Percentiles rank a stretch among this genome's conserved stretches.
phyloP scores from a whole-genome alignment of 2,113 vertebrate genomes.

The Mesoclemmys tuberculata region DNA sequence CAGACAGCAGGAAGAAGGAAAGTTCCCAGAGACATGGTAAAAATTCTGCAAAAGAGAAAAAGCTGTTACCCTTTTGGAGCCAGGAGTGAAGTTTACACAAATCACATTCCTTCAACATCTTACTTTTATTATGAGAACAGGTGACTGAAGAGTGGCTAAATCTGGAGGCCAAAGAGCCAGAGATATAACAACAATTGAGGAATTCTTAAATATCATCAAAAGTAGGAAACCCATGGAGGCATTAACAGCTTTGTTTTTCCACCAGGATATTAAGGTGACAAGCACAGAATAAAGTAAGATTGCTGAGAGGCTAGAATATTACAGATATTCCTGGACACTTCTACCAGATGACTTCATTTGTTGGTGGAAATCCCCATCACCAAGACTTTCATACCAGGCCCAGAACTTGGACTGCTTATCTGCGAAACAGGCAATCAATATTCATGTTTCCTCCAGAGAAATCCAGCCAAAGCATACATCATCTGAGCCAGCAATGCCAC shows the following conservation, averaged over 20 bases:
- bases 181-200: background rate
- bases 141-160: background rate
- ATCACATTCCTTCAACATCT: background rate
- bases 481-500: background rate
- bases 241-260: background rate
- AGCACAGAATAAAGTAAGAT: background rate
- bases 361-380: background rate
- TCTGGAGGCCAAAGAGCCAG: background rate
- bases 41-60: conserved; percentile 80
- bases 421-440: background rate
- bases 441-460: background rate
- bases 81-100: background rate
- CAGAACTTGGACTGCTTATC: background rate
- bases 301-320: background rate
- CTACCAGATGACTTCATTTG: background rate
- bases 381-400: background rate
- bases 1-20: conserved; percentile 81
- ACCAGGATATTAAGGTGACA: background rate
- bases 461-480: background rate
- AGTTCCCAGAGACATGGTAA: conserved; percentile 91
- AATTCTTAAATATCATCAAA: background rate
- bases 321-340: background rate
- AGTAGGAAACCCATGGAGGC: background rate
- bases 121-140: background rate
- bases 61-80: background rate